phyloP scores from a whole-genome alignment of 2,797 vertebrate species.

The Melanotaenia trifasciata region DNA sequence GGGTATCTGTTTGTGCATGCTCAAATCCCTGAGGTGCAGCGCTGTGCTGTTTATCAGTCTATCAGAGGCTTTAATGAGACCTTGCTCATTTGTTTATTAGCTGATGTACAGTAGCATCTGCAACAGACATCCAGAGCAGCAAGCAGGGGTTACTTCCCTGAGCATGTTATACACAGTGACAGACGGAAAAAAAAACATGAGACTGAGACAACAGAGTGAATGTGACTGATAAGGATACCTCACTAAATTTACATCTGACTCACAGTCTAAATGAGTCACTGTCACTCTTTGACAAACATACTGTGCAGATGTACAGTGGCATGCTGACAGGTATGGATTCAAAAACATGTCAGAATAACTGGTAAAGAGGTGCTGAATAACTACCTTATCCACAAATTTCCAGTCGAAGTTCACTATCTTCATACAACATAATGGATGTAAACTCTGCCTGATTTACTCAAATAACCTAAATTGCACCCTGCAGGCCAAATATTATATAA shows the following conservation, averaged over 20 bases:
- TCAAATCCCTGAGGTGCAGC: constrained; percentile 21
- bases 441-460: constrained; percentile 55
- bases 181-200: constrained; percentile 13
- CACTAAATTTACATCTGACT: constrained; percentile 16
- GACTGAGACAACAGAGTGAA: neutral
- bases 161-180: constrained; percentile 35
- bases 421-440: constrained; percentile 26
- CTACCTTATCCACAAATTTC: constrained; percentile 17
- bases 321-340: constrained; percentile 16
- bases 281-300: constrained; percentile 32
- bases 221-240: constrained; percentile 1
- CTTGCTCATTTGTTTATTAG: constrained; percentile 61
- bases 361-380: constrained; percentile 19
- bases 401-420: neutral
- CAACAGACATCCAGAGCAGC: constrained; percentile 27
- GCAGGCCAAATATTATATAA: constrained; percentile 39
- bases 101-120: constrained; percentile 31
- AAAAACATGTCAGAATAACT: constrained; percentile 13
- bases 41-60: constrained; percentile 45
- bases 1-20: constrained; percentile 10
- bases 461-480: constrained; percentile 61
- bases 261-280: constrained; percentile 32
- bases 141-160: constrained; percentile 25
- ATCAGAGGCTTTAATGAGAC: constrained; percentile 51
- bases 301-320: constrained; percentile 21